phyloP scores from a whole-genome alignment of 2,888 invertebrate species.

The Aphelenchoides bicaudatus region DNA sequence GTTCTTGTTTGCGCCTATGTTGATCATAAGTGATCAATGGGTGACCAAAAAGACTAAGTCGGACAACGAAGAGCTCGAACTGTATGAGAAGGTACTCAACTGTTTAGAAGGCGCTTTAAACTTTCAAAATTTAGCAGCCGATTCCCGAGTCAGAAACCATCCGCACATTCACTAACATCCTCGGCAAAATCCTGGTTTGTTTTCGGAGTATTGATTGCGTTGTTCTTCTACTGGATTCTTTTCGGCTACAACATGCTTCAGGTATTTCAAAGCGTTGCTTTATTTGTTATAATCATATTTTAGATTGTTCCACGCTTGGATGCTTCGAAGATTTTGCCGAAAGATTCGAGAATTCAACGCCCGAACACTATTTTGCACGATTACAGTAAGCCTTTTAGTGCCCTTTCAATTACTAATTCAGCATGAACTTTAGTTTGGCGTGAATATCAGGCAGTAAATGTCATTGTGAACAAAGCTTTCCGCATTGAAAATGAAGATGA shows the following conservation, averaged over 20 bases:
- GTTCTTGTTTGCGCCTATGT: constrained; percentile 53
- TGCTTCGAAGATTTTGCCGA: constrained; percentile 55
- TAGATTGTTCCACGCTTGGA: constrained; percentile 45
- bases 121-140: neutral
- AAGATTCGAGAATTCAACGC: constrained; percentile 52
- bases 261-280: too few species aligned
- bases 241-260: constrained; percentile 37
- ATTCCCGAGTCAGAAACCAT: constrained; percentile 14
- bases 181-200: constrained; percentile 13
- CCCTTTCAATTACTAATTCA: neutral
- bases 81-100: constrained; percentile 11
- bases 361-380: constrained; percentile 49
- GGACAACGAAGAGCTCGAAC: neutral
- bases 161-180: constrained; percentile 19
- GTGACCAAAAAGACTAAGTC: constrained; percentile 13
- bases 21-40: constrained; percentile 45
- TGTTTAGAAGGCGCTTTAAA: neutral
- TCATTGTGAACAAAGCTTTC: constrained; percentile 49
- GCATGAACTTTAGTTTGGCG: constrained; percentile 45
- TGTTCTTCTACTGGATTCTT: constrained; percentile 37
- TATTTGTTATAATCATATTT: constrained; percentile 25
- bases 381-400: constrained; percentile 33
- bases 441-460: constrained; percentile 57
- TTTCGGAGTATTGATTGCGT: neutral
- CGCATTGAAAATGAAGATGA: constrained; percentile 42